phyloP scores from a whole-genome alignment of 2,113 vertebrate species.

The Muscicapa adusta region DNA sequence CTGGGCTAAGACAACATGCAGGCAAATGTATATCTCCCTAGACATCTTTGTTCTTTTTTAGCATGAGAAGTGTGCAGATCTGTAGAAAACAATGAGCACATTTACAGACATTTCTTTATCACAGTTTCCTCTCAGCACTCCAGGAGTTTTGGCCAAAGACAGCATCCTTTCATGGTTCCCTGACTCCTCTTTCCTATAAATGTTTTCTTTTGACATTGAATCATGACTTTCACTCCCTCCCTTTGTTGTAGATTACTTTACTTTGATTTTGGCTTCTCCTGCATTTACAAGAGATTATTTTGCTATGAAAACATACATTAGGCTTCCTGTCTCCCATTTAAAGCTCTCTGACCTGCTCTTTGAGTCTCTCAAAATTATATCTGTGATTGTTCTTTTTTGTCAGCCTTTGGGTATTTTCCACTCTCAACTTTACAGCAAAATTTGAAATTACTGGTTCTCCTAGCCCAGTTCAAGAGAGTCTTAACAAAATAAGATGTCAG shows the following conservation, averaged over 20 bases:
- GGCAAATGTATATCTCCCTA: background rate
- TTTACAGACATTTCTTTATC: background rate
- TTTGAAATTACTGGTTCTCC: background rate
- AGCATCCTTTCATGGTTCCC: conserved; percentile 14
- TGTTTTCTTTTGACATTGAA: conserved; percentile 44
- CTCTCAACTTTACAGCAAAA: background rate
- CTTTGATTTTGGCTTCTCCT: background rate
- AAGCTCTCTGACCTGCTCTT: background rate
- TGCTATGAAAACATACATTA: background rate
- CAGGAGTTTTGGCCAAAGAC: background rate
- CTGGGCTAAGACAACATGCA: background rate
- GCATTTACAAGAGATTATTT: conserved; percentile 23
- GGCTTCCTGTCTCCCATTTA: conserved; percentile 5
- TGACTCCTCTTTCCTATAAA: background rate
- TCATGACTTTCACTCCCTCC: background rate
- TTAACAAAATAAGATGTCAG: background rate
- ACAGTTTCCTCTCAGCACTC: background rate
- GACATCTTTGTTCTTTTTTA: background rate
- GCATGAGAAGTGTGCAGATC: background rate
- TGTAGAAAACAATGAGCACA: background rate
- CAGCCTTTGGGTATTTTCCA: background rate
- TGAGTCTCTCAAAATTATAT: background rate
- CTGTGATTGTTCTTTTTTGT: background rate
- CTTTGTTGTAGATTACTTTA: background rate
- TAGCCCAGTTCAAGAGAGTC: background rate